Evolutionary conservation across 2,888 invertebrate genomes (phyloP).

Genomic region (Clitarchus hookeri): DNA sequence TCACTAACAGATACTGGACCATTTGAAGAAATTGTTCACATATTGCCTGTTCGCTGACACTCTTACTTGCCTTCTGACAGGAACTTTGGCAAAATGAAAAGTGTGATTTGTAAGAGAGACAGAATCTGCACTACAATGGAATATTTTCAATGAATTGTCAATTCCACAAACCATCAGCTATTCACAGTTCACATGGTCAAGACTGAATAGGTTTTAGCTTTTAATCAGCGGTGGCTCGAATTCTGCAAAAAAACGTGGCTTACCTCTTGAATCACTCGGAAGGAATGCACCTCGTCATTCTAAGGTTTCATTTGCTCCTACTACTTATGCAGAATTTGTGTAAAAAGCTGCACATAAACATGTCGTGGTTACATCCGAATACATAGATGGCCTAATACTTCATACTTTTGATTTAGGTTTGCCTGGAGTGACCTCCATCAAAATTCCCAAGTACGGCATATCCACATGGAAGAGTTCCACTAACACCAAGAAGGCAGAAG

Average conservation of each 20-base stretch:
- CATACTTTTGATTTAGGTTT: no score
- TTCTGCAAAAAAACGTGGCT: constrained; percentile 11
- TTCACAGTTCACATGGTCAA: constrained; percentile 20
- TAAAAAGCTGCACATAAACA: constrained; percentile 8
- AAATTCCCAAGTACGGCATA: constrained; percentile 3
- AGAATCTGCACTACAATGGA: no score
- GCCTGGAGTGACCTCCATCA: not conserved
- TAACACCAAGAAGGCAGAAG: constrained; percentile 1
- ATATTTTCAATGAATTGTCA: not conserved
- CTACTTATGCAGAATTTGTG: constrained; percentile 11
- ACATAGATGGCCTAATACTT: no score
- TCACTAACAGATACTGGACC: no score
- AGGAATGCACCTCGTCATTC: not conserved
- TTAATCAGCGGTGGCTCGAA: constrained; percentile 19
- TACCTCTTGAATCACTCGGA: not conserved
- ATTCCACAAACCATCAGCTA: constrained; percentile 18
- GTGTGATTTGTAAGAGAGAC: no score
- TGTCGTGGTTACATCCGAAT: not conserved
- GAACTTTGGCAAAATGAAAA: no score
- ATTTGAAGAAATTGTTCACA: no score
- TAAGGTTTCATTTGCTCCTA: constrained; percentile 15
- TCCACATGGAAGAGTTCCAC: constrained; percentile 21
- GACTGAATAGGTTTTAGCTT: not conserved
- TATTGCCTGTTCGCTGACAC: no score
- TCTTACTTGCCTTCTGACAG: no score